Evolutionary conservation across 2,888 invertebrate species (phyloP), one percentile per base, ranked within the genome.

Genomic region (Heliconius ethilla): DNA sequence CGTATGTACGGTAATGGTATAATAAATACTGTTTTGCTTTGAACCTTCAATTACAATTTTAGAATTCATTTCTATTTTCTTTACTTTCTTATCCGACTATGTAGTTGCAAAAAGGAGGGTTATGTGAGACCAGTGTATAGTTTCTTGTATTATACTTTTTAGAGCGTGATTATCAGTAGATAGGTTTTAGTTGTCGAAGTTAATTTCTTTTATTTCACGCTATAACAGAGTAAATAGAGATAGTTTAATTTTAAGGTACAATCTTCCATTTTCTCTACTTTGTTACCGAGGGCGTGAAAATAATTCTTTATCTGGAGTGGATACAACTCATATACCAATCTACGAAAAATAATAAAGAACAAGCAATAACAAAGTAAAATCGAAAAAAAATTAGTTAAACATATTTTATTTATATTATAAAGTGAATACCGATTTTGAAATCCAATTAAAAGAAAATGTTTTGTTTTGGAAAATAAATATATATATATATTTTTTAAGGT

Each of bases 11-110:
- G 62, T 77, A 62, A 69, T 67, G 51, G 29, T 15, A 66, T 66
- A 74, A 67, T 77, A 77, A 77, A 74, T 77, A 77, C 74, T 73
- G 29, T 62, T 77, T 67, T 65, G 45, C 29, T 74, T 74, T 74
- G 37, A 74, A 40, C 27, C 59, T 29, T 33, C 25, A 18, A 63
- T 62, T 74, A 65, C 63, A 62, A 40, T 63, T 74, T 74, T 59
- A 33, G n/a, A 33, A 72, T 15, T 15, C 9, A 33, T 55, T 29
- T 25, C 15, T 15, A 25, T n/a, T 13, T 37, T n/a, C 22, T 18
- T 51, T 51, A 18, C 22, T 22, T 6, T 51, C 18, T 51, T 51
- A 51, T 18, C 51, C 51, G 7, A 22, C 22, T 51, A 51, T 18
- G 9, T 9, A 3, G 51, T 18, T 18, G 51, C 22, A 51, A 22